Evolutionary conservation across 2,888 invertebrate genomes (phyloP).

Genomic region (Physocephala rufipes): DNA sequence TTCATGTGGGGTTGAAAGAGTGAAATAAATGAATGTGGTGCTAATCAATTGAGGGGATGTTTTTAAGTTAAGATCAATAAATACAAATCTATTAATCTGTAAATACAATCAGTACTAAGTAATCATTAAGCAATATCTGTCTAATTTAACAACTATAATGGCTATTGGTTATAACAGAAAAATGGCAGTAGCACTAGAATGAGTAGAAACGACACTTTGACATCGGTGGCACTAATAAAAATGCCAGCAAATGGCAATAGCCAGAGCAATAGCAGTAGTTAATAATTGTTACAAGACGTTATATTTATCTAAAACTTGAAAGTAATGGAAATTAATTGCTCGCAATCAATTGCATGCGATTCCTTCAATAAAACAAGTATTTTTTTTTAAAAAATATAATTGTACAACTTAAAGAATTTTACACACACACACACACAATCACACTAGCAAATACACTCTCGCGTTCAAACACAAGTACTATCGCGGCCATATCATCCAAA

Average conservation of each 20-base stretch:
- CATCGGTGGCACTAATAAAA: too few species aligned
- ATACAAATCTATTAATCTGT: background rate
- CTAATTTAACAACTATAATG: background rate
- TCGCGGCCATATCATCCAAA: too few species aligned
- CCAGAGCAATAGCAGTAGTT: background rate
- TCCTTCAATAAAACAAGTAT: conserved; percentile 29
- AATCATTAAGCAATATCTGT: background rate
- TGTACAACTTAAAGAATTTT: background rate
- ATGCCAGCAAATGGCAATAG: too few species aligned
- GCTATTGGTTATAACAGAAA: background rate
- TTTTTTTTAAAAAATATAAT: background rate
- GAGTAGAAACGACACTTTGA: background rate
- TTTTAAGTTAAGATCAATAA: background rate
- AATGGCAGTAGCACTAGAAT: background rate
- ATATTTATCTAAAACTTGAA: conserved; percentile 34
- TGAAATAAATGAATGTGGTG: too few species aligned
- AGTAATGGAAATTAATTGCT: conserved; percentile 38
- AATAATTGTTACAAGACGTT: conserved; percentile 14
- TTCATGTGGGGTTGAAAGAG: too few species aligned
- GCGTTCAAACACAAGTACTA: too few species aligned
- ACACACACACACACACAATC: background rate
- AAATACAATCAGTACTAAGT: background rate
- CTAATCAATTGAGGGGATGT: too few species aligned
- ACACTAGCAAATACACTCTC: too few species aligned
- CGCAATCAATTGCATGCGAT: conserved; percentile 33